These are phyloP conservation scores for Corythoichthys intestinalis DNA, from an alignment of 2,113 vertebrate genomes.

Conservation along the genomic window DNA sequence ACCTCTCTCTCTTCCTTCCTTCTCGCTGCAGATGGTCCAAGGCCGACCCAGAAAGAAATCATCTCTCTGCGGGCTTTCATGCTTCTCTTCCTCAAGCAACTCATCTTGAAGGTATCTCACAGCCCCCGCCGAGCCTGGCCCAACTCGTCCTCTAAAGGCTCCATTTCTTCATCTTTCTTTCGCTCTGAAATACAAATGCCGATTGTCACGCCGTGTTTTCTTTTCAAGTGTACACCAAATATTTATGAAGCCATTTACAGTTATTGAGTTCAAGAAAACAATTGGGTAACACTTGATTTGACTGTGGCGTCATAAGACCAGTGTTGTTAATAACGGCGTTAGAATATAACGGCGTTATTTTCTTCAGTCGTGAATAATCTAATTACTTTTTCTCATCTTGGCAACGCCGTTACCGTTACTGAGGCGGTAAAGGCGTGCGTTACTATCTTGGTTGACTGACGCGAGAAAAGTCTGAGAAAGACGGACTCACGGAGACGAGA, in stretches of 20 bases:
- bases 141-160: conserved; percentile 12
- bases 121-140: conserved; percentile 22
- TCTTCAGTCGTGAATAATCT: no score
- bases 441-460: no score
- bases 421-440: no score
- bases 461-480: no score
- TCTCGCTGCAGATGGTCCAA: conserved; percentile 83
- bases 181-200: not conserved
- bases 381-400: no score
- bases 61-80: conserved; percentile 92
- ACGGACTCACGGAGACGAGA: no score
- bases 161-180: not conserved
- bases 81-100: conserved; percentile 96
- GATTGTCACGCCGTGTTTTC: not conserved
- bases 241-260: not conserved
- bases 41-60: conserved; percentile 93
- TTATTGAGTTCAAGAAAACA: no score
- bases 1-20: conserved; percentile 26
- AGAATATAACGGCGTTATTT: no score
- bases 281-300: no score
- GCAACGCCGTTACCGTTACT: no score
- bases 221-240: not conserved
- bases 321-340: no score
- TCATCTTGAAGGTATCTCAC: conserved; percentile 89
- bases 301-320: no score